phyloP scores from a whole-genome alignment of 2,888 invertebrate genomes.

The Cantharis flavilabris region DNA sequence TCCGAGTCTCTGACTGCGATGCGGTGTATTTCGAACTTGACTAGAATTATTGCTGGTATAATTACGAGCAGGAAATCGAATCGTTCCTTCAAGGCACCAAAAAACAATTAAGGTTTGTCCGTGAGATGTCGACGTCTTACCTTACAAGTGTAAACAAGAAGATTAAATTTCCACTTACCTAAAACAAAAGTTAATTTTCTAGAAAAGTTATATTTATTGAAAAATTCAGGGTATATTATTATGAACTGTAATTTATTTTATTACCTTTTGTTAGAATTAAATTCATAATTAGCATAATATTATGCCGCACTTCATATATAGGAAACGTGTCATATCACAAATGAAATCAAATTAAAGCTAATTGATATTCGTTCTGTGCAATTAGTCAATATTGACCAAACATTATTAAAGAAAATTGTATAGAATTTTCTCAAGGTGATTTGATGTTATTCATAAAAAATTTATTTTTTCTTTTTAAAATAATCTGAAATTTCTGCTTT shows the following conservation, averaged over 20 bases:
- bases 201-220: not conserved
- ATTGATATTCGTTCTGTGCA: not conserved
- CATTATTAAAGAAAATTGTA: no score
- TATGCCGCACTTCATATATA: not conserved
- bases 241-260: not conserved
- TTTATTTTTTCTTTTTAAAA: no score
- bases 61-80: not conserved
- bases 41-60: not conserved
- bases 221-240: not conserved
- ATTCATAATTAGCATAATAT: not conserved
- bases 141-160: not conserved
- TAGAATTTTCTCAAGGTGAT: no score
- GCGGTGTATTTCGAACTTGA: no score
- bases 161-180: not conserved
- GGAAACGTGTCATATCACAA: not conserved
- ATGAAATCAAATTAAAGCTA: not conserved
- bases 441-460: no score
- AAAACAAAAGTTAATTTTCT: not conserved
- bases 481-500: no score
- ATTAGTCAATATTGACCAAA: not conserved
- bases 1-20: no score
- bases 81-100: not conserved
- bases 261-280: not conserved
- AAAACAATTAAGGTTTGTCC: not conserved
- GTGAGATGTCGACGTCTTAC: not conserved